A percentile compares a stretch with the other conserved stretches of the same genome.
phyloP scores from a whole-genome alignment of 2,797 vertebrate genomes.

The Melanotaenia boesemani region DNA sequence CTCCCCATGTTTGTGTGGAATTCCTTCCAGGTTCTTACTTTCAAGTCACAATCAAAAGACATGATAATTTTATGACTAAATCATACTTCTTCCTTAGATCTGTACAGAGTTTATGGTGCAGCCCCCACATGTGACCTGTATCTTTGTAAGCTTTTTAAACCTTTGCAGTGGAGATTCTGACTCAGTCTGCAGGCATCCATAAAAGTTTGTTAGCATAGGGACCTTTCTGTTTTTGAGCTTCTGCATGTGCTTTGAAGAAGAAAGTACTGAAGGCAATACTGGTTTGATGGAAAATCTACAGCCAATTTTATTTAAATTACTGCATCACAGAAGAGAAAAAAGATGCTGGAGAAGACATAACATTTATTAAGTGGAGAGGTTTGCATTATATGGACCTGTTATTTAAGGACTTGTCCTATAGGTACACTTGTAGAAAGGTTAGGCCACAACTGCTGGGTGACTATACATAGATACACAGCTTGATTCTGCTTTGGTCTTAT shows the following conservation, averaged over 20 bases:
- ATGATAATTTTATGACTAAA: neutral
- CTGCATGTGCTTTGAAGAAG: neutral
- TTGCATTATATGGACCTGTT: neutral
- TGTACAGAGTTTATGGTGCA: neutral
- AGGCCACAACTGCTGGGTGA: neutral
- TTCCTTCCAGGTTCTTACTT: neutral
- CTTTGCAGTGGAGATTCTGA: neutral
- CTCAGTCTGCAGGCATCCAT: neutral
- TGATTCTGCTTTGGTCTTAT: neutral
- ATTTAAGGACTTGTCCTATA: neutral
- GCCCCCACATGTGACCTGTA: neutral
- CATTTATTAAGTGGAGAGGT: neutral
- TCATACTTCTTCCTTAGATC: neutral
- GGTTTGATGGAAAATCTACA: neutral
- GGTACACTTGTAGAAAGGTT: neutral
- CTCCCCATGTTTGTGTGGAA: neutral
- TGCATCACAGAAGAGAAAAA: neutral
- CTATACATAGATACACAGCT: neutral
- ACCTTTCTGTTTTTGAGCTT: neutral
- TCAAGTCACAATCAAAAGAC: neutral
- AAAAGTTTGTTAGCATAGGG: neutral
- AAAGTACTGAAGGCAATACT: neutral
- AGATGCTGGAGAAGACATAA: too few species aligned
- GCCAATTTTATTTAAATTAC: neutral
- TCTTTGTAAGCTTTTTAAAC: neutral